phyloP scores from a whole-genome alignment of 2,888 invertebrate genomes.

The Camponotus fellah region DNA sequence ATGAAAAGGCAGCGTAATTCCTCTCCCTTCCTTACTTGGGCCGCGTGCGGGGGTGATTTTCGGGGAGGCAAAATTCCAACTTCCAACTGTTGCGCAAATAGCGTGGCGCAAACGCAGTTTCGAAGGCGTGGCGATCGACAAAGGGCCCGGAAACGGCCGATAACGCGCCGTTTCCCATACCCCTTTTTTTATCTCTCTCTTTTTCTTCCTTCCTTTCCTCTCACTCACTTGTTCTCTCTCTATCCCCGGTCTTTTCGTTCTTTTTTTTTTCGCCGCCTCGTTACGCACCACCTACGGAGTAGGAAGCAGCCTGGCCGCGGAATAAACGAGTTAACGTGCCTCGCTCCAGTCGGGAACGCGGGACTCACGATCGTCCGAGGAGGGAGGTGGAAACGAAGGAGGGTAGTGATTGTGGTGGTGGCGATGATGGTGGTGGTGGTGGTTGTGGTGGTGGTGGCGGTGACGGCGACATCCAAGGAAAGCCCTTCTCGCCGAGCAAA shows the following conservation, averaged over 20 bases:
- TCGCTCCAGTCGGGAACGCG: slow-evolving; percentile 54
- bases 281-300: slow-evolving; percentile 46
- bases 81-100: slow-evolving; percentile 82
- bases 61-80: slow-evolving; percentile 69
- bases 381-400: slow-evolving; percentile 32
- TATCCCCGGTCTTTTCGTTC: slow-evolving; percentile 36
- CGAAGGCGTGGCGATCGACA: slow-evolving; percentile 75
- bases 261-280: slow-evolving; percentile 39
- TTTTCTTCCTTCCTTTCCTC: slow-evolving; percentile 54
- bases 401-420: background rate
- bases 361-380: slow-evolving; percentile 45
- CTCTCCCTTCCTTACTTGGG: slow-evolving; percentile 63
- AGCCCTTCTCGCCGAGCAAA: slow-evolving; percentile 29
- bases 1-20: slow-evolving; percentile 15
- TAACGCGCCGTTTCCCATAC: slow-evolving; percentile 74
- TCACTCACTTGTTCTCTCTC: slow-evolving; percentile 33
- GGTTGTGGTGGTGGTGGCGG: background rate
- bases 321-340: slow-evolving; percentile 59
- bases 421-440: background rate
- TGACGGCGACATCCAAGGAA: slow-evolving; percentile 40
- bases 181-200: slow-evolving; percentile 28
- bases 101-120: slow-evolving; percentile 77
- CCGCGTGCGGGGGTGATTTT: slow-evolving; percentile 63
- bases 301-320: slow-evolving; percentile 60
- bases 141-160: slow-evolving; percentile 77